Evolutionary conservation across 1,140 invertebrate genomes (phyloP), one percentile per base, ranked within the genome.

Genomic region (Pogonognathellus flavescens): DNA sequence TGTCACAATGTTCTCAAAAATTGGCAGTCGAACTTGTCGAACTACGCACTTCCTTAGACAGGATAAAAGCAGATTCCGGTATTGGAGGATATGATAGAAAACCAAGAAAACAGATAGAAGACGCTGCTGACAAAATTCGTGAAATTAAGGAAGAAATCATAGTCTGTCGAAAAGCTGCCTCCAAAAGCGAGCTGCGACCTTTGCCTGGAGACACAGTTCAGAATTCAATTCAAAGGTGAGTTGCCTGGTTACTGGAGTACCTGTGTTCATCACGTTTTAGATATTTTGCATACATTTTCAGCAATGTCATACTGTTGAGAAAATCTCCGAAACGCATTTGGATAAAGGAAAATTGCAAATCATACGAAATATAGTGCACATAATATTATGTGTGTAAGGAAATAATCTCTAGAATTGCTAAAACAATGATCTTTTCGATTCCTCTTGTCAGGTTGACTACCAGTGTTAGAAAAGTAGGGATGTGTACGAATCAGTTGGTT

Each of bases 111-210:
- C 92, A 88, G 89, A 89, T 91, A 55, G 91, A 92, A 72, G 89
- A 90, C 41, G 96, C 96, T 0, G 91, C 96, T 20, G 95, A 97
- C 80, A 90, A 96, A 20, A 95, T 99, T 49, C 92, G 93, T 5
- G 94, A 93, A 70, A 91, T 99, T 41, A 94, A 96, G 89, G 93
- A 93, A 59, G 97, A 99, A 89, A 91, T 99, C 0, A 92, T 94
- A 13, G 96, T 96, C 88, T 94, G 97, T 85, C 93, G 95, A 84
- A 92, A 93, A 86, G 94, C 95, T 0, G 94, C 95, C 0, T 91
- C 94, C 7, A 92, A 92, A 0, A 93, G 94, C 3, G 92, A 93
- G 57, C 91, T 99, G 18, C 92, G 93, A 87, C 96, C 97, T 0
- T 90, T 98, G 55, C 97, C 97, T 0, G 88, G 88, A 70, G 88